Conservation (phyloP, 1,140 invertebrate species). For the Ladona fulva region DNA sequence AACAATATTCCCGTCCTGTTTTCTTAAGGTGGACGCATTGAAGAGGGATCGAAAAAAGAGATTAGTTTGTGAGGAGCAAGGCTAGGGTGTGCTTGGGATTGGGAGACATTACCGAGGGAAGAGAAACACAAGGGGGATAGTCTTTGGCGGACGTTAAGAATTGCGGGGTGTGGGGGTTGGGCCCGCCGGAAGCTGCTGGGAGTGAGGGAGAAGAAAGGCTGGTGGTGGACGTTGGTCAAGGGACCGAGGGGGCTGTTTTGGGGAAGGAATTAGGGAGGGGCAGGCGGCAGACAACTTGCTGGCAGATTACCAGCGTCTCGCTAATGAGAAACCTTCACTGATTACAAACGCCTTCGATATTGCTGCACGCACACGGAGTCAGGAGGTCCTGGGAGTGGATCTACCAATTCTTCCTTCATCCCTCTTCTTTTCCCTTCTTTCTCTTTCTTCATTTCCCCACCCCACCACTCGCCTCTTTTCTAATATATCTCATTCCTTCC, state of each 20-base stretch:
- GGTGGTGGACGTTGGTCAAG: neutral
- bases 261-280: slow-evolving; percentile 1
- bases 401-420: neutral
- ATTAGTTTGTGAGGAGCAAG: neutral
- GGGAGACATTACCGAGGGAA: slow-evolving; percentile 2
- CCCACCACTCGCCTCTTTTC: neutral
- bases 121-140: neutral
- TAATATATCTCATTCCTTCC: slow-evolving; percentile 6
- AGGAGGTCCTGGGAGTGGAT: slow-evolving; percentile 1
- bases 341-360: slow-evolving; percentile 9
- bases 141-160: too few relatives aligned
- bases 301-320: slow-evolving; percentile 1
- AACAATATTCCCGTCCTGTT: neutral
- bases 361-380: neutral
- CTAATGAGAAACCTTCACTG: slow-evolving; percentile 9
- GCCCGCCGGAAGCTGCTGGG: neutral
- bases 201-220: neutral
- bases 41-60: neutral
- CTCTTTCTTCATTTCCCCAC: neutral
- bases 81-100: neutral
- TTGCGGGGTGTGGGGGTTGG: neutral
- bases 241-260: too few relatives aligned
- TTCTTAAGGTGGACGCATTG: neutral
- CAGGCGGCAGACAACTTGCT: slow-evolving; percentile 8
- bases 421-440: too few relatives aligned